phyloP scores from a whole-genome alignment of 2,113 vertebrate species.

The Thunnus maccoyii region DNA sequence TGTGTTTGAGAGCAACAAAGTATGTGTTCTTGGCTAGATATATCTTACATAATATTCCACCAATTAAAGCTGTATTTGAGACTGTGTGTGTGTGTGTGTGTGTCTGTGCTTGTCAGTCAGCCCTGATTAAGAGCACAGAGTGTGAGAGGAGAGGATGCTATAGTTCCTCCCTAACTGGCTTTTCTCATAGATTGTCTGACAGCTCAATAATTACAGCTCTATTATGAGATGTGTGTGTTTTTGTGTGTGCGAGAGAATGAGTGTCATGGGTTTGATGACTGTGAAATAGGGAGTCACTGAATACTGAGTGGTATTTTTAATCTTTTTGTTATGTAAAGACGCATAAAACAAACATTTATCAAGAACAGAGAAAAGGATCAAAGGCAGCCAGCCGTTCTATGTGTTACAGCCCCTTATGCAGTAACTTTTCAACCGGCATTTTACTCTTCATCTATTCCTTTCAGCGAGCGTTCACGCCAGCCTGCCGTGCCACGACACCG shows the following conservation, averaged over 20 bases:
- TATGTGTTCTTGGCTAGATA: constrained; percentile 4
- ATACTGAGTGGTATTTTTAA: constrained; percentile 70
- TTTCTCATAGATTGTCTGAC: constrained; percentile 71
- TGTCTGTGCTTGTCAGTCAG: constrained; percentile 44
- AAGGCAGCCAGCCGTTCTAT: constrained; percentile 28
- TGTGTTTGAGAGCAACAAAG: constrained; percentile 14
- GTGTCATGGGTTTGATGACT: constrained; percentile 69
- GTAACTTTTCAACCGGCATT: constrained; percentile 14
- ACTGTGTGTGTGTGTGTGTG: background rate
- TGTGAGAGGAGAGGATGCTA: constrained; percentile 49
- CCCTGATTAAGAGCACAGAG: constrained; percentile 59
- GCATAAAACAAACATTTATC: constrained; percentile 74
- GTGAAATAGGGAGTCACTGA: constrained; percentile 57
- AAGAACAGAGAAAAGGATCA: constrained; percentile 53
- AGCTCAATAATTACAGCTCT: constrained; percentile 78
- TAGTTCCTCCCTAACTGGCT: constrained; percentile 64
- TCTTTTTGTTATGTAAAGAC: constrained; percentile 74
- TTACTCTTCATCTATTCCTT: constrained; percentile 34
- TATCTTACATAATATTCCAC: constrained; percentile 6
- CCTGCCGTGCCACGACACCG: constrained; percentile 3
- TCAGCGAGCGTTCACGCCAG: background rate
- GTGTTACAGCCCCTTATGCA: constrained; percentile 30
- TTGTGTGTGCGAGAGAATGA: constrained; percentile 37
- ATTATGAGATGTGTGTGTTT: constrained; percentile 58
- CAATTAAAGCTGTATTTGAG: constrained; percentile 39